Evolutionary conservation across 2,888 invertebrate species (phyloP), one percentile per base, ranked within the genome.

Genomic region (Coecobrya sp.): DNA sequence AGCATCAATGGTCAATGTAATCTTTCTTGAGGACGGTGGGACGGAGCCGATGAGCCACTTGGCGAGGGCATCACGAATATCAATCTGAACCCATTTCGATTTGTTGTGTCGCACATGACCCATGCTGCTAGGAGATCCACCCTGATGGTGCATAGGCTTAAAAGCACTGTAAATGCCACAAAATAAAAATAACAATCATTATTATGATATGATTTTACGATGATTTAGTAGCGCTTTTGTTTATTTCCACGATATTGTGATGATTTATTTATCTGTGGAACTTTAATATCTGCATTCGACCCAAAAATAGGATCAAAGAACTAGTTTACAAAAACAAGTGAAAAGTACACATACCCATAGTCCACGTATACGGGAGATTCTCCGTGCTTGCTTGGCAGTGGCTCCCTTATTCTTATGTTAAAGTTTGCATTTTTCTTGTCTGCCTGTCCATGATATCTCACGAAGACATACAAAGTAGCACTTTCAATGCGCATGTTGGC

Each of bases 1-100:
- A 82, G 94, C 94, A 89, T 94, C 94, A 45, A 95, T 94, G 10
- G 94, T 87, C 62, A 95, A 93, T 27, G 93, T 93, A 92, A 95
- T 94, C 93, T 94, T 94, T 88, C 94, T 93, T 79, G 95, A 94
- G 22, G 93, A 30, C 22, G 93, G 89, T 25, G 89, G 86, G 25
- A 93, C 91, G 76, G 92, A 93, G 82, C 87, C 89, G 19, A 86
- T 89, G 62, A 94, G 68, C 94, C 94, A 94, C 86, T 94, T 94
- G 52, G 86, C 45, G 49, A 95, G 93, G 86, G 92, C 93, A 87
- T 93, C 92, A 22, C 92, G 92, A 36, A 95, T 94, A 70, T 95
- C 94, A 89, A 95, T 79, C 84, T 94, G 93, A 76, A 95, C 91
- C 95, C 95, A 95, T 84, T 92, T 93, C 10, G 93, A 85, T 73